Conservation (phyloP, 1,140 invertebrate species). For the Sweltsa coloradensis region DNA sequence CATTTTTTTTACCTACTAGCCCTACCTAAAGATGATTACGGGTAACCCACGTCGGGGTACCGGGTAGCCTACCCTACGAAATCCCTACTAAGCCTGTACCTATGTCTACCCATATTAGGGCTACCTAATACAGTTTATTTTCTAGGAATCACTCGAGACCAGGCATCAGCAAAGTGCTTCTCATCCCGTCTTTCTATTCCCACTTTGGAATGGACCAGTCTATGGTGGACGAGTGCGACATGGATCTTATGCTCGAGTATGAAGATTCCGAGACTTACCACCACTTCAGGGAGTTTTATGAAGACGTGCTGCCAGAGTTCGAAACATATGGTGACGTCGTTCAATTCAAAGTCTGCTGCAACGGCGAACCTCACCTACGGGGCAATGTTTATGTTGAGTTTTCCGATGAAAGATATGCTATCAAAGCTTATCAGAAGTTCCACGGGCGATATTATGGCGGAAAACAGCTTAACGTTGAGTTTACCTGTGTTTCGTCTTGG, state of each 20-base stretch:
- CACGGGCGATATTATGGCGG: slow-evolving; percentile 86
- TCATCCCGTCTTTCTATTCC: slow-evolving; percentile 73
- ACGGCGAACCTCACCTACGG: slow-evolving; percentile 71
- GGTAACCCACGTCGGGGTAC: not conserved
- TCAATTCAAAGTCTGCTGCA: slow-evolving; percentile 77
- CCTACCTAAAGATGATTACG: not conserved
- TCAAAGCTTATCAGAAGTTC: slow-evolving; percentile 58
- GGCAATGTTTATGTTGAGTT: slow-evolving; percentile 89
- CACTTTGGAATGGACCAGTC: slow-evolving; percentile 68
- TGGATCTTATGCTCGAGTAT: slow-evolving; percentile 71
- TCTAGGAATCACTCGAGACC: slow-evolving; percentile 65
- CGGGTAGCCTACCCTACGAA: slow-evolving; percentile 18
- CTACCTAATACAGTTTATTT: too few species aligned
- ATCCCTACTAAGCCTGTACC: too few species aligned
- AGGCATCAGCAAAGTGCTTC: slow-evolving; percentile 48
- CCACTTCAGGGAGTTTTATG: slow-evolving; percentile 79
- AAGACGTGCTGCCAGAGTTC: slow-evolving; percentile 74
- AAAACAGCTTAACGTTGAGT: slow-evolving; percentile 67
- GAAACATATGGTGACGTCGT: slow-evolving; percentile 61
- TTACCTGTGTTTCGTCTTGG: slow-evolving; percentile 70
- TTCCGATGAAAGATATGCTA: slow-evolving; percentile 48
- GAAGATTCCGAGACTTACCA: slow-evolving; percentile 67
- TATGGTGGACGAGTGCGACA: slow-evolving; percentile 63
- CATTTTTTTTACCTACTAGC: not conserved
- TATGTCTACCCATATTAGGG: too few species aligned